Evolutionary conservation across 2,113 vertebrate species (phyloP), one percentile per base, ranked within the genome.

Genomic region (Melanocharis versteri): DNA sequence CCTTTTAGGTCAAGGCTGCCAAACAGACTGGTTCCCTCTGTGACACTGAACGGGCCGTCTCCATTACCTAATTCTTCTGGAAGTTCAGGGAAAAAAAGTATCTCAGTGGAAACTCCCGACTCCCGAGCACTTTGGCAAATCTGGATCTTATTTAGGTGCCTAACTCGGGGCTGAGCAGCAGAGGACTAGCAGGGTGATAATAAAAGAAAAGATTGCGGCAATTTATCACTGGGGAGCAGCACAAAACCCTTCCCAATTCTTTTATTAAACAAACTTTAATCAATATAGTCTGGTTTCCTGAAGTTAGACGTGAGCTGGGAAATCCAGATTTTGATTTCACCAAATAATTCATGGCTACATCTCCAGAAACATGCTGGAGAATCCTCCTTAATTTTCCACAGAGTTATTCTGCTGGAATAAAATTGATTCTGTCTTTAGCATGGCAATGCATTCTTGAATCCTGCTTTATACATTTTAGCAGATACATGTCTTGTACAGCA

Each of bases 131-230:
- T 94, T 78, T 17, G 35, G 71, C 51, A 95, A 96, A 95, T 94
- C 95, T 97, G 95, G 95, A 93, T 93, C 93, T 93, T 92, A 94
- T 96, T 96, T 97, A 94, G 92, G 73, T 64, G 82, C 83, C 82
- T 88, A 94, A 94, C 60, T 44, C 15, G 2, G 75, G 60, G 30
- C 64, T 83, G 85, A 95, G 80, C 21, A 50, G 80, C n/a, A 79
- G 60, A 94, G 79, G 42, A 75, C 85, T 86, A 90, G 90, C 44
- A 82, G 61, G 83, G 85, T 89, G 83, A 96, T 88, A 97, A 95
- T 96, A 95, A 95, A 95, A 94, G 83, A 81, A 94, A 88, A 90
- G 65, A 92, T 54, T 86, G 88, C 27, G 2, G 88, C 73, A 86
- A 92, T 96, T 94, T 89, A 96, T 93, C 90, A 89, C 42, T 21